These are phyloP conservation scores for Sylvilagus floridanus DNA, from an alignment of 2,797 vertebrate genomes.

Conservation along the genomic window DNA sequence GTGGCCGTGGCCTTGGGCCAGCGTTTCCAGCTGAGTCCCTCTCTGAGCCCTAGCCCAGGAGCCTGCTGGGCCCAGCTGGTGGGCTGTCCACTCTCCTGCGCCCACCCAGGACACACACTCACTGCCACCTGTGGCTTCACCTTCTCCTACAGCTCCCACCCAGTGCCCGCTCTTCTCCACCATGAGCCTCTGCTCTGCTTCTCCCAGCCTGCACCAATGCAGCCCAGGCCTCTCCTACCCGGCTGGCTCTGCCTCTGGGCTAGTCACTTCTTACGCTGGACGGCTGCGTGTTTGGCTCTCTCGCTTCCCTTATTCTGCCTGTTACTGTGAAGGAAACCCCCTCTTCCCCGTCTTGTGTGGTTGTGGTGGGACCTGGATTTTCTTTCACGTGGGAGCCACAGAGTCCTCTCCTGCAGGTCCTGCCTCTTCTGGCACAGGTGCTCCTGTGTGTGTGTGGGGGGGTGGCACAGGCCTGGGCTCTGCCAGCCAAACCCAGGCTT, in stretches of 20 bases:
- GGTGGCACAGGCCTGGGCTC: neutral
- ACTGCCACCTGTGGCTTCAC: neutral
- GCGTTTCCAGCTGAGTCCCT: neutral
- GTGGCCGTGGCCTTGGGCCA: neutral
- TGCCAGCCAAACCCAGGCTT: slow-evolving; percentile 18
- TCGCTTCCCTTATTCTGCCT: neutral
- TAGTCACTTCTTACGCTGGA: neutral
- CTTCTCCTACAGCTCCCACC: neutral
- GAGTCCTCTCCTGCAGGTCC: neutral
- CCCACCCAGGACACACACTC: neutral
- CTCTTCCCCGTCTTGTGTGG: neutral
- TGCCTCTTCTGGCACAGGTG: neutral
- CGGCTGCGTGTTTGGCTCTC: neutral
- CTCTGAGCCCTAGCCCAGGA: neutral
- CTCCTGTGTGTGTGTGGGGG: neutral
- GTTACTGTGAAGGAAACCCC: neutral
- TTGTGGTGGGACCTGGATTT: neutral
- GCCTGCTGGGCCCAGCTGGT: neutral
- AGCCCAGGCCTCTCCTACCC: neutral
- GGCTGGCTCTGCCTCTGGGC: neutral
- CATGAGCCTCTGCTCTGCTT: neutral
- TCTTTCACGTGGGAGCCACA: neutral
- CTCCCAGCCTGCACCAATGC: neutral
- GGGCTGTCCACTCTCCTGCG: neutral
- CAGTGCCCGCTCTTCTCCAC: neutral